Base-by-base conservation (phyloP, 2,888 invertebrate genomes). In the Oscheius sp. region DNA sequence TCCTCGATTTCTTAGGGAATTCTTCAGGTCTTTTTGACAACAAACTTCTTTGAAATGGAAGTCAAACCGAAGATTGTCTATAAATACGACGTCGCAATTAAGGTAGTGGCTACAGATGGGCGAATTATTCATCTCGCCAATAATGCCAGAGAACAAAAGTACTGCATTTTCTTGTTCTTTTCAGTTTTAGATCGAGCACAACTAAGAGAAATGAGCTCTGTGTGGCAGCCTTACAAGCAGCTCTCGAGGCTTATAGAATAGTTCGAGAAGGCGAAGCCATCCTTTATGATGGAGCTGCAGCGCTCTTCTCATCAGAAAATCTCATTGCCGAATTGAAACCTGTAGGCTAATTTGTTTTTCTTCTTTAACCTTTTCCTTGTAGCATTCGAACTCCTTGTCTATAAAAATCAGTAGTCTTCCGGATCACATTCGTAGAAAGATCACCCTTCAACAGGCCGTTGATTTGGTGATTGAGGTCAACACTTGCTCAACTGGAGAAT, bases 41-140 rank as follows among this genome's bases (percentile, higher is more conserved):
- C 69, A 27, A 72, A 71, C 33, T 39, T 69, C 25, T 69, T 27
- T 52, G 31, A 37, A 27, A 33, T 71, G 17, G 17, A 68, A 27
- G 58, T 69, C 1, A 25, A 29, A 17, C 42, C 27, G 3, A 63
- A 65, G 29, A 65, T 39, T 10, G 68, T 71, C 50, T 69, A 68
- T 29, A 45, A 57, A 3, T 71, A 71, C 50, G 65, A 71, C 42
- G 50, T 69, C 6, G 23, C 12, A 10, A 46, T 34, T 29, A 25
- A 31, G 3, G 8, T 46, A 10, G 15, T 50, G 34, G 31, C 46
- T 23, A 34, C 48, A 29, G 46, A 27, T 39, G 50, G 55, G 42
- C 33, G 31, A 15, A 25, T n/a, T 0, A 33, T 39, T 17, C 23
- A 34, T 37, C 17, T 53, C 3, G 15, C 53, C 37, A 65, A 61